Conservation (phyloP, 2,797 vertebrate species). For the Valencia hispanica region DNA sequence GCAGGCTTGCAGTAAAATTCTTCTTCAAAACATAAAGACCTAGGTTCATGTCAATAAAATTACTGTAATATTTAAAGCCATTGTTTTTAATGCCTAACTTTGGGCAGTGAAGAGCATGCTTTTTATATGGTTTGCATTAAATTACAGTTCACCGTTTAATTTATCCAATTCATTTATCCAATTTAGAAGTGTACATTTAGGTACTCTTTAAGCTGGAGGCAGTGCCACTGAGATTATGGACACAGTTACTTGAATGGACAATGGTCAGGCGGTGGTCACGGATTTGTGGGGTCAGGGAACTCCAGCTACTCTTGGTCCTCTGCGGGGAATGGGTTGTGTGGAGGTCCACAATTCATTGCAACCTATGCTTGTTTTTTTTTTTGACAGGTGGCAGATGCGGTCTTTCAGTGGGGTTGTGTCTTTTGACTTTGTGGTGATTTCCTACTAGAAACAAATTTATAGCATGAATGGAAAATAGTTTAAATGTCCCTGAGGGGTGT, state of each 20-base stretch:
- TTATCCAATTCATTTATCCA: no score
- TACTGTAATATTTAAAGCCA: neutral
- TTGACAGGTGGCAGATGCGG: neutral
- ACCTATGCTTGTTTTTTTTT: neutral
- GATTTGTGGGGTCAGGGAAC: neutral
- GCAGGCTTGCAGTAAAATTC: slow-evolving; percentile 12
- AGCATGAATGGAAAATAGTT: no score
- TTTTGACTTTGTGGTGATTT: neutral
- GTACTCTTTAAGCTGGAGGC: no score
- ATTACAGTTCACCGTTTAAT: no score
- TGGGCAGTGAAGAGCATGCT: neutral
- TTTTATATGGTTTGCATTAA: no score
- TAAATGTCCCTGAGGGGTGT: no score
- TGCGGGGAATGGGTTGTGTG: neutral
- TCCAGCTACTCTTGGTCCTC: neutral
- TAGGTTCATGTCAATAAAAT: slow-evolving; percentile 12
- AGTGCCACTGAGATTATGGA: no score
- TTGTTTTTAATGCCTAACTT: neutral
- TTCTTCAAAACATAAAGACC: neutral
- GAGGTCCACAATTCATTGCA: neutral
- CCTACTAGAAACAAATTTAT: neutral
- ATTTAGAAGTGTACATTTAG: no score
- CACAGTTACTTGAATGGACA: neutral
- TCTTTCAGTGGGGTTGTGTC: neutral
- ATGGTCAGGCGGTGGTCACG: neutral